Percentiles rank a stretch among this genome's conserved stretches.
Evolutionary conservation across 2,113 vertebrate species (phyloP).

Genomic region (Hippopotamus amphibius): DNA sequence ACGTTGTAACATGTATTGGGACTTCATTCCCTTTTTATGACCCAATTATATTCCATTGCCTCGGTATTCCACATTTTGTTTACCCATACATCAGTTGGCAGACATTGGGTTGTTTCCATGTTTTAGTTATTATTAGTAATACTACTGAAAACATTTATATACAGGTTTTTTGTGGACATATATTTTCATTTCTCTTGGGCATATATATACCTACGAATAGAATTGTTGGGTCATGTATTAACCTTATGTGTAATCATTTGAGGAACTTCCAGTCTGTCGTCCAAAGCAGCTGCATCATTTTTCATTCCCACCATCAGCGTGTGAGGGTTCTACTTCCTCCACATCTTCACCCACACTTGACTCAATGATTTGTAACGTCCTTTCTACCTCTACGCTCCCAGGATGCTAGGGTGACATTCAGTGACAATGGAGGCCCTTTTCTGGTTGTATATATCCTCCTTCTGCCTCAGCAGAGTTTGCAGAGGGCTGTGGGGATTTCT

Average conservation of each 20-base stretch:
- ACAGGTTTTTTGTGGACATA: neutral
- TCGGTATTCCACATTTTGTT: neutral
- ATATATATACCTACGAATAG: neutral
- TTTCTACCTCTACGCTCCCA: neutral
- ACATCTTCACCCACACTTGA: neutral
- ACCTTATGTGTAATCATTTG: neutral
- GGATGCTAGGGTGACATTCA: neutral
- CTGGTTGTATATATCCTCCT: neutral
- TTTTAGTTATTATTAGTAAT: neutral
- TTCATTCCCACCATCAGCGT: neutral
- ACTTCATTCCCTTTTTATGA: neutral
- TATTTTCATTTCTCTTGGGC: neutral
- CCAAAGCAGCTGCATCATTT: neutral
- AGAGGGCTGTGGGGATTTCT: slow-evolving; percentile 35
- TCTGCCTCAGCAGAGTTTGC: neutral
- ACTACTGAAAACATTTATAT: neutral
- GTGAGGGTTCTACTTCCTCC: neutral
- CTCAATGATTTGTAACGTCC: neutral
- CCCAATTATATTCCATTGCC: neutral
- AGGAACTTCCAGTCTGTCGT: neutral
- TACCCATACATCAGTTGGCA: neutral
- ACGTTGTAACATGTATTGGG: neutral
- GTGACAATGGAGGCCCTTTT: neutral
- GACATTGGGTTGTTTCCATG: neutral
- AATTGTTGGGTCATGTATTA: neutral